Evolutionary conservation across 2,113 vertebrate genomes (phyloP).

Genomic region (Sialia sialis): DNA sequence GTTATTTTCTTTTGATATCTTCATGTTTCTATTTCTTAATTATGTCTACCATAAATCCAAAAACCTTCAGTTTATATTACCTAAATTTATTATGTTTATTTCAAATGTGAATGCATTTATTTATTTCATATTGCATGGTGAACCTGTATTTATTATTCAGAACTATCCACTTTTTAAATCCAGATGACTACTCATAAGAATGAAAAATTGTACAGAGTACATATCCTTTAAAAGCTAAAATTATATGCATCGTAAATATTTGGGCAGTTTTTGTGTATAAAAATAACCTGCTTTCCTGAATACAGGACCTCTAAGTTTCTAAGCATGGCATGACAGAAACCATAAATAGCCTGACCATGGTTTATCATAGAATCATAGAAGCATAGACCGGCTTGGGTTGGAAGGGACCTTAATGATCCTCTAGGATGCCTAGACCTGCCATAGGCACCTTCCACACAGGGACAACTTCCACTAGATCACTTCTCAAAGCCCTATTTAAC

Average conservation of each 20-base stretch:
- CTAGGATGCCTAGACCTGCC: too few relatives aligned
- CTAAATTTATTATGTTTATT: not conserved
- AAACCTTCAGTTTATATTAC: not conserved
- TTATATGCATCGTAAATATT: not conserved
- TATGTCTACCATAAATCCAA: not conserved
- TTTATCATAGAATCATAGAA: not conserved
- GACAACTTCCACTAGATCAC: not conserved
- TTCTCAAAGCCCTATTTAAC: not conserved
- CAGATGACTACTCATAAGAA: not conserved
- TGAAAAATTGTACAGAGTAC: not conserved
- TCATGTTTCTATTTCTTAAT: not conserved
- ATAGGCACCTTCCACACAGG: too few relatives aligned
- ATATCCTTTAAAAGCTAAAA: not conserved
- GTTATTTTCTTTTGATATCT: not conserved
- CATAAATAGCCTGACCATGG: rapidly evolving
- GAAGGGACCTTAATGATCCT: not conserved
- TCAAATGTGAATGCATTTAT: not conserved
- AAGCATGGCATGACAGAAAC: not conserved
- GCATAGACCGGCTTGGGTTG: not conserved
- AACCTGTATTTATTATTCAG: not conserved
- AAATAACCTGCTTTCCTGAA: not conserved
- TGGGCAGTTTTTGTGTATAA: not conserved
- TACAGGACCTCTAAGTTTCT: not conserved
- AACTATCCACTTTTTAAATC: not conserved
- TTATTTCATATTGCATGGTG: not conserved